Percentiles rank a stretch among this genome's conserved stretches.
phyloP scores from a whole-genome alignment of 2,113 vertebrate genomes.

The Rissa tridactyla region DNA sequence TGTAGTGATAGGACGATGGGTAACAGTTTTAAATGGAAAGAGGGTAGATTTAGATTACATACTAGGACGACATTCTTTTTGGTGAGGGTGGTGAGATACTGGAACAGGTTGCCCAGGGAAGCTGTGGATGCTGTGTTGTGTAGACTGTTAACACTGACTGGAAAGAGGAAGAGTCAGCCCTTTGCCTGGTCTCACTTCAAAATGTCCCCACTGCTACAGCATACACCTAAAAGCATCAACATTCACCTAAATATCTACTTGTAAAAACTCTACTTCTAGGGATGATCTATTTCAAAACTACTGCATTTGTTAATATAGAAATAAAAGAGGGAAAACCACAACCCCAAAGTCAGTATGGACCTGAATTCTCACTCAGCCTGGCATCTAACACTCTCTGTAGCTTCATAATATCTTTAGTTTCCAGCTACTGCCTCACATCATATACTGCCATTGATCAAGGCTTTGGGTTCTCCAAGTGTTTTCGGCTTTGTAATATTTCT shows the following conservation, averaged over 20 bases:
- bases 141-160: background rate
- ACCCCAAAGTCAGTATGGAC: background rate
- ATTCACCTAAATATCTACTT: background rate
- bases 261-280: background rate
- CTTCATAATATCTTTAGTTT: background rate
- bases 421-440: background rate
- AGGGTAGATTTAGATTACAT: background rate
- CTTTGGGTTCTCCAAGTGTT: background rate
- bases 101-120: background rate
- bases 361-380: background rate
- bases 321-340: background rate
- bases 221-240: background rate
- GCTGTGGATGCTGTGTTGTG: background rate
- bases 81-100: background rate
- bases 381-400: background rate
- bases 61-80: background rate
- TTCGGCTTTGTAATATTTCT: background rate
- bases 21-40: background rate
- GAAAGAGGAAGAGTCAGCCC: accelerated
- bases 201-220: background rate
- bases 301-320: background rate
- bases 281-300: background rate
- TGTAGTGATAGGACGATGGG: background rate
- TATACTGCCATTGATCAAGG: background rate
- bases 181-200: background rate